Evolutionary conservation across 2,113 vertebrate species (phyloP).

Genomic region (Myotis davidii): DNA sequence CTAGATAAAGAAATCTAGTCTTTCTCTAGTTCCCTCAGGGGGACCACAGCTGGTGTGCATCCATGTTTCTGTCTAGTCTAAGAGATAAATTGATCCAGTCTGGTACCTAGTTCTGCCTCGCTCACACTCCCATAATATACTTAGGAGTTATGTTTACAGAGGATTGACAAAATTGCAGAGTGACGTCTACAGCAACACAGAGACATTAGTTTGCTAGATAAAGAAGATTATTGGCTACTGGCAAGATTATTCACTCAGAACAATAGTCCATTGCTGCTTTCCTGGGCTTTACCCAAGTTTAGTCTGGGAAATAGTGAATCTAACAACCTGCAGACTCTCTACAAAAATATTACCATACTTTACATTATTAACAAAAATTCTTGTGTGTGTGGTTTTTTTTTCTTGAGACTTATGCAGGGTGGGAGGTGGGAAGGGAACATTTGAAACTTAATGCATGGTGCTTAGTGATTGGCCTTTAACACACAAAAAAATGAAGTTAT

Average conservation of each 20-base stretch:
- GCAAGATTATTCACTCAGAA: neutral
- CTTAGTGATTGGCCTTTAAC: slow-evolving; percentile 35
- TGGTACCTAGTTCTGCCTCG: neutral
- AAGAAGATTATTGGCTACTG: neutral
- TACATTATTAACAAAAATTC: neutral
- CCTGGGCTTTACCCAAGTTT: neutral
- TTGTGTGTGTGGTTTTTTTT: neutral
- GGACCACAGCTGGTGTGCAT: neutral
- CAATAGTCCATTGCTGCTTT: neutral
- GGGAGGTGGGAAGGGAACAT: neutral
- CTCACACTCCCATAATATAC: neutral
- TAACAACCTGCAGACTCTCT: neutral
- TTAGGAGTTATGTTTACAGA: neutral
- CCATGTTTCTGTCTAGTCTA: neutral
- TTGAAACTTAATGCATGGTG: slow-evolving; percentile 47
- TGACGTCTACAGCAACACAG: neutral
- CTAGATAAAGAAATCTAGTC: neutral
- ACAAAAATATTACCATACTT: neutral
- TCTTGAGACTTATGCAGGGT: neutral
- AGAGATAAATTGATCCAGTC: neutral
- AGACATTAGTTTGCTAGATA: neutral
- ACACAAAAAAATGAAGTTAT: slow-evolving; percentile 20
- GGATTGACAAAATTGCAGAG: neutral
- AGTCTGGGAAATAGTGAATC: neutral
- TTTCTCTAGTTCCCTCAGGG: neutral